Evolutionary conservation across 2,113 vertebrate genomes (phyloP).

Genomic region (Dissostichus mawsoni): DNA sequence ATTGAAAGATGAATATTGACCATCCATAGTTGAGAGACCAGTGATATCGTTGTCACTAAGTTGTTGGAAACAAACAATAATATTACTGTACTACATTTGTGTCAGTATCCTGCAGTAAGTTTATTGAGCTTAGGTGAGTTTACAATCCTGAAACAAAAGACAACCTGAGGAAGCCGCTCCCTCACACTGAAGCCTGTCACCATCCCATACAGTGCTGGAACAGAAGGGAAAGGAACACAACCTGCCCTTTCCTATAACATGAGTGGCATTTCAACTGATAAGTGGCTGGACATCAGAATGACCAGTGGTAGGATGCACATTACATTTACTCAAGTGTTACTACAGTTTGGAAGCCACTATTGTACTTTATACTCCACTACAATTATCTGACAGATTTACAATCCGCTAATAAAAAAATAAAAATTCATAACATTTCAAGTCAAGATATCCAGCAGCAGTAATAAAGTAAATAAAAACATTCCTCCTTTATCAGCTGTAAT

Average conservation of each 20-base stretch:
- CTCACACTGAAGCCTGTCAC: conserved; percentile 23
- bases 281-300: conserved; percentile 9
- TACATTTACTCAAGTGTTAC: too few relatives aligned
- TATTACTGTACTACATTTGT: neutral
- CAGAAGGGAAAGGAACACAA: conserved; percentile 18
- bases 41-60: neutral
- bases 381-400: too few relatives aligned
- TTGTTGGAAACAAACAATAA: neutral
- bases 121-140: neutral
- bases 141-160: conserved; percentile 39
- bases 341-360: too few relatives aligned
- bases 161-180: neutral
- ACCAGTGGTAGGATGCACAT: too few relatives aligned
- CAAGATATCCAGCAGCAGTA: too few relatives aligned
- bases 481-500: too few relatives aligned
- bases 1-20: too few relatives aligned
- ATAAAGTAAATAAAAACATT: too few relatives aligned
- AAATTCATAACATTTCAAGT: too few relatives aligned
- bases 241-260: conserved; percentile 44
- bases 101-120: neutral
- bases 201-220: neutral
- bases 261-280: conserved; percentile 49
- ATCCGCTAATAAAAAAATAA: too few relatives aligned
- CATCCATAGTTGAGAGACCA: neutral
- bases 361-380: too few relatives aligned